A percentile compares a stretch with the other conserved stretches of the same genome.
Evolutionary conservation across 2,113 vertebrate species (phyloP).

Genomic region (Sturnus vulgaris): DNA sequence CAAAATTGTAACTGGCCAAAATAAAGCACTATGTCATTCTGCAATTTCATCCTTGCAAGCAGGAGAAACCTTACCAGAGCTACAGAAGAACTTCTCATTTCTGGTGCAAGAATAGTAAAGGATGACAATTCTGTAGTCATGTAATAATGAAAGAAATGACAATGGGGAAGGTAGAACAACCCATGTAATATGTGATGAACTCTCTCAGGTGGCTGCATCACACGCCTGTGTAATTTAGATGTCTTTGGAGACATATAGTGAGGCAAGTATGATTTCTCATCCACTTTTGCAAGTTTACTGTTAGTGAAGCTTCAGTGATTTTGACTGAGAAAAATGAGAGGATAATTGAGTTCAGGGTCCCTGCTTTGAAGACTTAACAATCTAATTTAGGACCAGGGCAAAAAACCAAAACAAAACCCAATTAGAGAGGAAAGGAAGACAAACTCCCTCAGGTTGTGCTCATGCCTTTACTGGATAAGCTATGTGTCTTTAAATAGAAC

Average conservation of each 20-base stretch:
- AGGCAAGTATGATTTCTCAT: not conserved
- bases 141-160: not conserved
- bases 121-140: not conserved
- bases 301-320: not conserved
- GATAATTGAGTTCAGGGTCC: conserved; percentile 47
- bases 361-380: conserved; percentile 40
- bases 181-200: not conserved
- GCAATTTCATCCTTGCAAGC: not conserved
- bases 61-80: not conserved
- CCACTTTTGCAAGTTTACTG: not conserved
- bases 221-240: rapidly evolving
- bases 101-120: not conserved
- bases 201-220: not conserved
- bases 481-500: not conserved
- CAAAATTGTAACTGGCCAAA: not conserved
- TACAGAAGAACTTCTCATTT: not conserved
- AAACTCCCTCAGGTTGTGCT: conserved; percentile 29
- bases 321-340: conserved; percentile 23
- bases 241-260: not conserved
- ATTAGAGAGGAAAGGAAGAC: conserved; percentile 26
- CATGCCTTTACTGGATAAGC: not conserved
- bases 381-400: conserved; percentile 29
- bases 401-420: conserved; percentile 37
- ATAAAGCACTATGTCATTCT: not conserved
- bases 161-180: not conserved